These are phyloP conservation scores for Heliconius charithonia DNA, from an alignment of 2,888 invertebrate species.

Conservation along the genomic window DNA sequence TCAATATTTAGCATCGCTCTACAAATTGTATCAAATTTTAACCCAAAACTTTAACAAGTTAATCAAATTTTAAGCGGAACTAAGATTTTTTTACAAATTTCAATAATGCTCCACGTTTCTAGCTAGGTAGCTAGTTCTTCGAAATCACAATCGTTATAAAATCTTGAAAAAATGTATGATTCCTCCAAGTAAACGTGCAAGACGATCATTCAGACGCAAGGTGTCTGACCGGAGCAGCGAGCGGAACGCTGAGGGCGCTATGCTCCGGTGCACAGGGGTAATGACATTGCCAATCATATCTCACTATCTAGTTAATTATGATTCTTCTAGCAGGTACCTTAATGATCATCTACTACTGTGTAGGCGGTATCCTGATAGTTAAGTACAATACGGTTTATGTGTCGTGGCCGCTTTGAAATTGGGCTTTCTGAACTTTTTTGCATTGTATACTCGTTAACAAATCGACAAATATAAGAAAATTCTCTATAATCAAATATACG, in stretches of 20 bases:
- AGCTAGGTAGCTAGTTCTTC: slow-evolving; percentile 5
- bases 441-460: no score
- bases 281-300: slow-evolving; percentile 78
- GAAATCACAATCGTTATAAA: slow-evolving; percentile 14
- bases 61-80: background rate
- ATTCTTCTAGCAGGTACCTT: slow-evolving; percentile 31
- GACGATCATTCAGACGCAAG: slow-evolving; percentile 53
- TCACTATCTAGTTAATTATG: slow-evolving; percentile 58
- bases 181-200: slow-evolving; percentile 36
- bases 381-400: background rate
- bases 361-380: background rate
- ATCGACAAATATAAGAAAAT: no score
- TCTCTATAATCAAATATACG: no score
- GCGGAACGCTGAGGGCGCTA: slow-evolving; percentile 64
- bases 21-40: background rate
- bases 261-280: slow-evolving; percentile 71
- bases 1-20: no score
- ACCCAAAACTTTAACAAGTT: background rate
- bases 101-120: slow-evolving; percentile 3
- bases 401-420: background rate
- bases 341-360: slow-evolving; percentile 6
- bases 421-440: background rate
- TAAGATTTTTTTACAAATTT: background rate
- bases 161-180: slow-evolving; percentile 38
- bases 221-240: slow-evolving; percentile 70